Evolutionary conservation across 2,797 vertebrate genomes (phyloP), one percentile per base, ranked within the genome.

Genomic region (Rhodeus uyekii): DNA sequence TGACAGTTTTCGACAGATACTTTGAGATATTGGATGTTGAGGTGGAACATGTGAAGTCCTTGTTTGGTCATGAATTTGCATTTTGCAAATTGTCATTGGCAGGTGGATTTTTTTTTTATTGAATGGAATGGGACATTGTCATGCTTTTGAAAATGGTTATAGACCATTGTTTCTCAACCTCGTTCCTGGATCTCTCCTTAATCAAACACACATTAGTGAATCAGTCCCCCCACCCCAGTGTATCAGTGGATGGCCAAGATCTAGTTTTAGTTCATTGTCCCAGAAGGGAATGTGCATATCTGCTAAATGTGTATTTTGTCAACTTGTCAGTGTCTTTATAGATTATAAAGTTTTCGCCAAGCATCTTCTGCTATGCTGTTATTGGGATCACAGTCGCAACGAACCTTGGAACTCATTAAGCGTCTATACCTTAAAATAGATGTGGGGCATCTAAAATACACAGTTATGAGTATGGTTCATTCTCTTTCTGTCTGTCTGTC

Each of bases 401-500:
- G 34, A 48, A 46, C n/a, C 36, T 34, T 69, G 48, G 3, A 60
- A 60, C 48, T 32, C 1, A 5, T 44, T 50, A 53, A 36, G 18
- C 42, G 53, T 60, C 36, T 16, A 9, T 39, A 36, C 14, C 44
- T 60, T 69, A 32, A 63, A 61, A 61, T 60, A 79, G n/a, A 78
- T 75, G 68, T 32, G 44, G 55, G 38, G 29, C 18, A 58, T 65
- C 10, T 67, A 44, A 63, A 76, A 46, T 76, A 34, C 74, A 61
- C 27, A 4, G 19, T 76, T 63, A 32, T 76, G 55, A 61, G 38
- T n/a, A 38, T 42, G 19, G 61, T 46, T 67, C 81, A 76, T 39
- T 85, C 34, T 79, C 39, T 75, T 61, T 78, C 14, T 81, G 24
- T 73, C 67, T 73, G 27, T 79, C 61, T 72, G 58, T 3, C 50